Evolutionary conservation across 2,113 vertebrate genomes (phyloP), one percentile per base, ranked within the genome.

Genomic region (Eidolon helvum): DNA sequence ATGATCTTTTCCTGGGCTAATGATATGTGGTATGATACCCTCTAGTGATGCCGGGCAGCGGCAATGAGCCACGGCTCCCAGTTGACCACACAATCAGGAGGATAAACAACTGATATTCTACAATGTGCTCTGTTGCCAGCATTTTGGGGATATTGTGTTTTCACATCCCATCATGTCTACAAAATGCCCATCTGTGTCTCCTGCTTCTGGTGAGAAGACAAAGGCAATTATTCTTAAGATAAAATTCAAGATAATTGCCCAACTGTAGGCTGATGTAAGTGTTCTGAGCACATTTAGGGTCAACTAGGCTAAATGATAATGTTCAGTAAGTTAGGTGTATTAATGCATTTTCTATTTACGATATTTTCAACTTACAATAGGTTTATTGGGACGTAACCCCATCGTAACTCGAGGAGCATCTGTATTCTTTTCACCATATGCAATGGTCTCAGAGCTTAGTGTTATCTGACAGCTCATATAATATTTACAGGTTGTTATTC

Each of bases 401-500:
- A 40, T 30, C 2, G 0, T 30, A 82, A 61, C 55, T 19, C 16
- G 26, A 82, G 26, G 38, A 82, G 38, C 55, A 82, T 82, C 78
- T 82, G 78, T 82, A 94, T 38, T 33, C 55, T 72, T 16, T 89
- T 97, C 75, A 12, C 92, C 43, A 80, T 94, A 94, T 93, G 65
- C 2, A 15, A n/a, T 96, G 96, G 53, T 91, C 78, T 92, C 91
- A 71, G 48, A 90, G 82, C 55, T 94, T 83, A 57, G 57, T 59
- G 38, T 98, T 98, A 95, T 97, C 98, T 96, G 10, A n/a, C 96
- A 93, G 86, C 15, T 97, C 96, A 4, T 97, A 65, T 90, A 97
- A 95, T 94, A 85, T 96, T 96, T 92, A 97, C 93, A 95, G 43
- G 93, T 90, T 94, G 53, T 82, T 98, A 97, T 95, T 96, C 83